Percentiles rank a stretch among this genome's conserved stretches.
These are phyloP conservation scores for Corvus hawaiiensis DNA, from an alignment of 2,113 vertebrate species.

Conservation along the genomic window DNA sequence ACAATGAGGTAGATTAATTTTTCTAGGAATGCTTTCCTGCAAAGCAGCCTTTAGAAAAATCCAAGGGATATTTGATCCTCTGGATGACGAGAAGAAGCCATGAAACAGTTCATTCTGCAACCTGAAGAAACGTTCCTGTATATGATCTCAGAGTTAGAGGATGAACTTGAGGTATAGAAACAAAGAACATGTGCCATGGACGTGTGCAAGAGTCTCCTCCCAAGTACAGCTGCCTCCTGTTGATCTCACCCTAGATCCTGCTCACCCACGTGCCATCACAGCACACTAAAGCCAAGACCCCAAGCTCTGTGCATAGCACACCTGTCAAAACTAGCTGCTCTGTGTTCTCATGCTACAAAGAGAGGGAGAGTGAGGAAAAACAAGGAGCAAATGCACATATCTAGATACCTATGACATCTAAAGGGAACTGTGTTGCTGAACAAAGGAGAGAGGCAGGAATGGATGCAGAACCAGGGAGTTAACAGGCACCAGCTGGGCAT, in stretches of 20 bases:
- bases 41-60: neutral
- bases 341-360: neutral
- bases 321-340: neutral
- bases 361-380: neutral
- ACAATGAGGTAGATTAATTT: neutral
- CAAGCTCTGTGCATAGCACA: neutral
- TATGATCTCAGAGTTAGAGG: neutral
- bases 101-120: neutral
- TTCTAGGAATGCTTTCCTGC: neutral
- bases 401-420: neutral
- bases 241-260: neutral
- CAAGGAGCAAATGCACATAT: neutral
- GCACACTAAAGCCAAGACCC: neutral
- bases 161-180: neutral
- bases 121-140: neutral
- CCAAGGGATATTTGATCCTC: neutral
- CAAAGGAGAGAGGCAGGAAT: neutral
- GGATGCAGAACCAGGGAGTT: neutral
- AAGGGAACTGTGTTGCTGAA: neutral
- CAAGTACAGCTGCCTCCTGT: neutral
- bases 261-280: neutral
- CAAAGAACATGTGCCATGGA: fast-evolving
- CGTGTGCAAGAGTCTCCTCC: neutral
- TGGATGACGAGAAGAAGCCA: neutral
- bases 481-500: neutral